Evolutionary conservation across 1,140 invertebrate genomes (phyloP).

Genomic region (Notospermus geniculatus): DNA sequence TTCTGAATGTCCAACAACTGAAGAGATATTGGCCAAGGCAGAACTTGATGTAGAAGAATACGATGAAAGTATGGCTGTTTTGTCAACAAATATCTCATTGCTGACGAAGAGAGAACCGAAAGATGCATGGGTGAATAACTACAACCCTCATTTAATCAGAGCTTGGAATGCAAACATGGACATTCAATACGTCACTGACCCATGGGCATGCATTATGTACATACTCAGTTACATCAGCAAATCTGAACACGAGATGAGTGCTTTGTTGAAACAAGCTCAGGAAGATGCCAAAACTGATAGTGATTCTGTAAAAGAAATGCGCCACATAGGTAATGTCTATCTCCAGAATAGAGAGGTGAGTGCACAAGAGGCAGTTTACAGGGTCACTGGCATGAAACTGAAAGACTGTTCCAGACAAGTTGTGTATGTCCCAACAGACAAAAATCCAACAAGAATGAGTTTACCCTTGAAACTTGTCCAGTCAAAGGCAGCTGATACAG

Average conservation of each 20-base stretch:
- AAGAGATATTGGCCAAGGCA: no score
- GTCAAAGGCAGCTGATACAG: slow-evolving; percentile 5
- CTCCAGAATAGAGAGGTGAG: slow-evolving; percentile 19
- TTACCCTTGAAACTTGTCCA: slow-evolving; percentile 9
- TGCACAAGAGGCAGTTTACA: slow-evolving; percentile 21
- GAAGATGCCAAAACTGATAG: slow-evolving; percentile 16
- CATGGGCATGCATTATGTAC: slow-evolving; percentile 21
- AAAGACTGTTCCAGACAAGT: slow-evolving; percentile 20
- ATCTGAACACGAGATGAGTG: slow-evolving; percentile 18
- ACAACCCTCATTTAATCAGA: slow-evolving; percentile 9
- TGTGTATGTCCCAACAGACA: neutral
- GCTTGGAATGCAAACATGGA: slow-evolving; percentile 25
- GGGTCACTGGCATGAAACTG: slow-evolving; percentile 16
- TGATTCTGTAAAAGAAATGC: slow-evolving; percentile 12
- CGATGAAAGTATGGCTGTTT: no score
- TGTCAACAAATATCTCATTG: neutral
- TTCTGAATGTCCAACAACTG: no score
- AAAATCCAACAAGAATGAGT: neutral
- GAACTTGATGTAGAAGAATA: no score
- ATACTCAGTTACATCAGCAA: slow-evolving; percentile 19
- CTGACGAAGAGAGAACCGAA: slow-evolving; percentile 11
- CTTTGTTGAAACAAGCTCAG: slow-evolving; percentile 9
- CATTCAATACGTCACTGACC: slow-evolving; percentile 21
- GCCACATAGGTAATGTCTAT: slow-evolving; percentile 17
- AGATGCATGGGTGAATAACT: slow-evolving; percentile 17